These are phyloP conservation scores for Neelides folsomi DNA, from an alignment of 2,888 invertebrate genomes.

Conservation along the genomic window DNA sequence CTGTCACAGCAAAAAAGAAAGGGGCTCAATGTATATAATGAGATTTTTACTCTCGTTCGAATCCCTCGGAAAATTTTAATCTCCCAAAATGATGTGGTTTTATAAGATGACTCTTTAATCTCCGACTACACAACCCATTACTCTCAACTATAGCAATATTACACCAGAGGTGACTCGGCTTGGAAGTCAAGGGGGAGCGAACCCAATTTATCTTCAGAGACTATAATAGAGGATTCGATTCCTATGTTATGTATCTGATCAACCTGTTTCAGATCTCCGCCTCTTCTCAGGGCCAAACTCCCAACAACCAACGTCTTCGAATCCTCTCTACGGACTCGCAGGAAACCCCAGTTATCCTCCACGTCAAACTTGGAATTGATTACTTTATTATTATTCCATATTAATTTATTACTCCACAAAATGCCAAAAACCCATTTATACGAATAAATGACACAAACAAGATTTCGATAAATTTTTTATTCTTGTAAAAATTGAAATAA, in stretches of 20 bases:
- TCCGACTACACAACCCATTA: constrained; percentile 1
- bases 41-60: neutral
- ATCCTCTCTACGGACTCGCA: no score
- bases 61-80: constrained; percentile 9
- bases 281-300: neutral
- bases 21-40: no score
- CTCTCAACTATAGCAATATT: neutral
- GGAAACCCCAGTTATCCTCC: no score
- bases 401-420: no score
- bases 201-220: neutral
- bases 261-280: no score
- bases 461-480: no score
- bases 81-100: constrained; percentile 15
- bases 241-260: neutral
- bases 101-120: constrained; percentile 15
- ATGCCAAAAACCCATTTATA: no score
- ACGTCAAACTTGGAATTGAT: no score
- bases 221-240: neutral
- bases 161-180: neutral
- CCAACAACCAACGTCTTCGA: neutral
- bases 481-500: no score
- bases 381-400: no score
- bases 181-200: neutral
- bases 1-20: no score
- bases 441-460: no score